A percentile compares a stretch with the other conserved stretches of the same genome.
Conservation (phyloP, 2,888 invertebrate genomes). For the Lordiphosa andalusiaca region DNA sequence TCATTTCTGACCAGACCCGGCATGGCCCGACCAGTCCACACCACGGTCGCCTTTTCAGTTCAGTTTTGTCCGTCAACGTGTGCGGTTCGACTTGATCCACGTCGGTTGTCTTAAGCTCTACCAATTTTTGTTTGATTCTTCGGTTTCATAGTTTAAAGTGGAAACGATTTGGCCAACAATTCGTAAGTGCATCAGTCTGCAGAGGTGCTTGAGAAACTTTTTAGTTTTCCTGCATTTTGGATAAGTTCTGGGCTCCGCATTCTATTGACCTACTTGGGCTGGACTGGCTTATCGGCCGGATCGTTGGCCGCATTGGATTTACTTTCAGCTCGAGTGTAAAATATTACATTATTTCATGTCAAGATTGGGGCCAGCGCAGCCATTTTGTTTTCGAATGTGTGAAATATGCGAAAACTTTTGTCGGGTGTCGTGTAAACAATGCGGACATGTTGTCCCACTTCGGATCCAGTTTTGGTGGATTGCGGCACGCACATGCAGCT, state of each 20-base stretch:
- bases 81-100: conserved; percentile 42
- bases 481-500: conserved; percentile 47
- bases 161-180: conserved; percentile 18
- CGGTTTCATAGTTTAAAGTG: conserved; percentile 4
- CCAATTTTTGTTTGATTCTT: neutral
- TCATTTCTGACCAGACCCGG: conserved; percentile 55
- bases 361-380: conserved; percentile 59
- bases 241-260: conserved; percentile 51
- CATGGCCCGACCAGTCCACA: conserved; percentile 17
- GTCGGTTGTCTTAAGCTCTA: conserved; percentile 1
- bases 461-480: conserved; percentile 44
- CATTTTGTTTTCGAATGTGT: conserved; percentile 56
- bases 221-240: conserved; percentile 27
- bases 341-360: conserved; percentile 66
- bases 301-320: conserved; percentile 44
- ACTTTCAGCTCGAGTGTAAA: conserved; percentile 54
- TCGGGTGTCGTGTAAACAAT: conserved; percentile 46
- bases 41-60: conserved; percentile 47
- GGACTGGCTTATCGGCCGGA: conserved; percentile 46
- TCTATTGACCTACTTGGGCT: conserved; percentile 64
- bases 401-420: conserved; percentile 49
- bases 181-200: conserved; percentile 60
- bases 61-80: conserved; percentile 62
- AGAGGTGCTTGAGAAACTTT: conserved; percentile 42
- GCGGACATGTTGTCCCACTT: conserved; percentile 57